Evolutionary conservation across 2,888 invertebrate genomes (phyloP).

Genomic region (Hoplodrina ambigua): DNA sequence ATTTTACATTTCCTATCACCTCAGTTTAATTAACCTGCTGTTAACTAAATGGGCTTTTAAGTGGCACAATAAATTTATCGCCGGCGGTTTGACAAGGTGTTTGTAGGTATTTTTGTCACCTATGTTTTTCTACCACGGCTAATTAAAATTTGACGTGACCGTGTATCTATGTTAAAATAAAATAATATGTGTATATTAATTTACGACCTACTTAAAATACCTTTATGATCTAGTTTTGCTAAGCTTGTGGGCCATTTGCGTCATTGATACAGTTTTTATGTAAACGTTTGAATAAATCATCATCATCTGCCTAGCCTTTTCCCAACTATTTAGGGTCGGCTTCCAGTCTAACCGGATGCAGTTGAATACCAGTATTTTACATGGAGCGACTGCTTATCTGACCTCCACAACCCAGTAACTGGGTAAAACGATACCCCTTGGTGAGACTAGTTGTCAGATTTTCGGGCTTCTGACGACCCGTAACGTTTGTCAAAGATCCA

Average conservation of each 20-base stretch:
- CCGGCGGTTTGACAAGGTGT: background rate
- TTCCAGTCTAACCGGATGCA: too few species aligned
- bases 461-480: too few species aligned
- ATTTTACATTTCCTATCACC: constrained; percentile 8
- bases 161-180: background rate
- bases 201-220: background rate
- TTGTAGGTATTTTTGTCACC: background rate
- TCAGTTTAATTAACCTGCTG: background rate
- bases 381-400: too few species aligned
- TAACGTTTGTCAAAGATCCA: too few species aligned
- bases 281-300: too few species aligned
- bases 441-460: too few species aligned
- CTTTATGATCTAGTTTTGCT: background rate
- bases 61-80: background rate
- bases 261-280: background rate
- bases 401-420: too few species aligned
- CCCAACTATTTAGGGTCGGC: too few species aligned
- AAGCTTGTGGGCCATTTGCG: background rate
- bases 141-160: constrained; percentile 15
- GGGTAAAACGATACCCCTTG: too few species aligned
- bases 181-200: background rate
- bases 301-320: too few species aligned
- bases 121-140: background rate
- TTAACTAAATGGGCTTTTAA: constrained; percentile 18
- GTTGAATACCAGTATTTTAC: too few species aligned